Percentiles rank a stretch among this genome's conserved stretches.
phyloP scores from a whole-genome alignment of 1,140 invertebrate genomes.

The Drosophila nannoptera region DNA sequence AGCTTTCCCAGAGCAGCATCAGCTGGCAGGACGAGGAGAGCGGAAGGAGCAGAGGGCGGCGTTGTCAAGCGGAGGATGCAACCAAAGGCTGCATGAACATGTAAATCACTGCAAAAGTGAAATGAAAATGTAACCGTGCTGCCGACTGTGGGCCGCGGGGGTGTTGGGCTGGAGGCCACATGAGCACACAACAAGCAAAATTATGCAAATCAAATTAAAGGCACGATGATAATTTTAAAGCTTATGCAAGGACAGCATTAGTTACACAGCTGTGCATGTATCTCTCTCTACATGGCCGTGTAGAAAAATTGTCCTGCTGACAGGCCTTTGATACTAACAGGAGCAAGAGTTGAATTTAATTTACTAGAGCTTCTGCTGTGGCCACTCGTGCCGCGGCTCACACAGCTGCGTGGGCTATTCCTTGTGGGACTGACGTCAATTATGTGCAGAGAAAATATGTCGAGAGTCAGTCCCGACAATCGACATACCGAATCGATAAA shows the following conservation, averaged over 20 bases:
- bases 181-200: conserved; percentile 59
- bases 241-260: conserved; percentile 54
- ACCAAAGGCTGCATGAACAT: conserved; percentile 41
- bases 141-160: conserved; percentile 2
- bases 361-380: conserved; percentile 1
- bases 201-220: conserved; percentile 78
- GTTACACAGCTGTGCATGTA: conserved; percentile 10
- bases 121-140: conserved; percentile 44
- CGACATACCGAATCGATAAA: conserved; percentile 72
- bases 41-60: neutral
- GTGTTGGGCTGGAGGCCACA: conserved; percentile 17
- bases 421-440: conserved; percentile 54
- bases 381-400: neutral
- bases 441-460: conserved; percentile 60
- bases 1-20: conserved; percentile 53
- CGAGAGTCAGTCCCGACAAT: conserved; percentile 46
- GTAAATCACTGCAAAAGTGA: conserved; percentile 48
- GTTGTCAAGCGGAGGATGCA: conserved; percentile 51
- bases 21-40: conserved; percentile 52
- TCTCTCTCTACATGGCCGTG: neutral
- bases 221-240: conserved; percentile 68
- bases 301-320: conserved; percentile 14
- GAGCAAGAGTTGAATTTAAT: conserved; percentile 49
- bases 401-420: neutral
- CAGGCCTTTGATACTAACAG: conserved; percentile 18